Evolutionary conservation across 1,140 invertebrate species (phyloP).

Genomic region (Heliconius himera): DNA sequence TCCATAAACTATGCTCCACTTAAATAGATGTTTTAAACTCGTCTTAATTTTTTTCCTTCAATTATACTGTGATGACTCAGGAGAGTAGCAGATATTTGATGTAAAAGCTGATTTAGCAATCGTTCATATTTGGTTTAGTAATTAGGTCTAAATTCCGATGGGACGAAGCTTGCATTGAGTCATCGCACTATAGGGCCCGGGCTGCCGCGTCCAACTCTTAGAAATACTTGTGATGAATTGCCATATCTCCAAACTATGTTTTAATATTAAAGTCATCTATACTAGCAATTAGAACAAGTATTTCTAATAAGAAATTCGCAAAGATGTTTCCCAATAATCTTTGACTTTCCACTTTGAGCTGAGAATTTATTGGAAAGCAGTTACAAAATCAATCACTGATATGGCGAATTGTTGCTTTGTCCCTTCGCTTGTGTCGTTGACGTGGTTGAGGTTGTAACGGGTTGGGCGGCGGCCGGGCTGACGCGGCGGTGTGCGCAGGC

Average conservation of each 20-base stretch:
- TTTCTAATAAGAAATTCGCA: slow-evolving; percentile 27
- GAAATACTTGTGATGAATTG: slow-evolving; percentile 44
- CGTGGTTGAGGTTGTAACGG: slow-evolving; percentile 30
- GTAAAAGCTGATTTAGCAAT: slow-evolving; percentile 18
- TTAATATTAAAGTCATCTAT: not conserved
- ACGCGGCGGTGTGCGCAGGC: slow-evolving; percentile 82
- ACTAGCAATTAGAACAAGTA: slow-evolving; percentile 27
- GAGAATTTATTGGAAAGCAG: slow-evolving; percentile 28
- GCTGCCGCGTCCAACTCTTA: slow-evolving; percentile 53
- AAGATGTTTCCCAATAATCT: slow-evolving; percentile 30
- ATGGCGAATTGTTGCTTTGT: not conserved
- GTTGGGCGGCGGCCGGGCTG: slow-evolving; percentile 80
- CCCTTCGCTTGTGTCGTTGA: not conserved
- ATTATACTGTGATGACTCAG: slow-evolving; percentile 80
- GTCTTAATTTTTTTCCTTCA: slow-evolving; percentile 50
- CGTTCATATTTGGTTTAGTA: slow-evolving; percentile 33
- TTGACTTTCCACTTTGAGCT: not conserved
- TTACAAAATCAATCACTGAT: slow-evolving; percentile 35
- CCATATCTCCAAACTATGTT: not conserved
- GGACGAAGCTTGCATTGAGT: slow-evolving; percentile 81
- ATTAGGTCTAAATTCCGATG: slow-evolving; percentile 59
- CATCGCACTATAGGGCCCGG: slow-evolving; percentile 79
- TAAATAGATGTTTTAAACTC: slow-evolving; percentile 57
- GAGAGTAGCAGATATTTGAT: slow-evolving; percentile 44
- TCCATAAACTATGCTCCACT: slow-evolving; percentile 59